phyloP scores from a whole-genome alignment of 2,888 invertebrate genomes.

The Acrobasis consociella region DNA sequence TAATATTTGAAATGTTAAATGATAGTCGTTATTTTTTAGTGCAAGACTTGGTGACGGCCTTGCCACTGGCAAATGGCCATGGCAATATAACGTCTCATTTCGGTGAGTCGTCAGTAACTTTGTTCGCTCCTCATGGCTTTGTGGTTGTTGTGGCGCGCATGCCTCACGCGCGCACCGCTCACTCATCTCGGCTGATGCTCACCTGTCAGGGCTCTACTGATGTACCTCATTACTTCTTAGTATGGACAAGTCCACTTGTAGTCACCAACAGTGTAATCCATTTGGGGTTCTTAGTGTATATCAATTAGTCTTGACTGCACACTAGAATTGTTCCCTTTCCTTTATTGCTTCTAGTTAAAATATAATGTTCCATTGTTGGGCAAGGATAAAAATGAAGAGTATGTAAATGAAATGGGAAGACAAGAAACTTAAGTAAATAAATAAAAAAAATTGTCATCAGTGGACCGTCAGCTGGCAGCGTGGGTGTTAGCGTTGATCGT shows the following conservation, averaged over 20 bases:
- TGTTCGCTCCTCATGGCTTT: constrained; percentile 74
- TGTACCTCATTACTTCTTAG: constrained; percentile 28
- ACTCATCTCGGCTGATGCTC: constrained; percentile 55
- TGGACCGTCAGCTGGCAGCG: constrained; percentile 52
- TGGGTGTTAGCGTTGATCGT: constrained; percentile 55
- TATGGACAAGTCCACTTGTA: background rate
- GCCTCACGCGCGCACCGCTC: constrained; percentile 63
- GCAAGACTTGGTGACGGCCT: constrained; percentile 83
- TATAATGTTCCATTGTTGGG: no score
- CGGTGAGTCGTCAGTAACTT: constrained; percentile 79
- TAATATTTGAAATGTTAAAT: constrained; percentile 73
- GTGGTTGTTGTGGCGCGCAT: constrained; percentile 78
- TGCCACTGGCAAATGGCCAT: constrained; percentile 82
- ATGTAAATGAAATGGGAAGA: no score
- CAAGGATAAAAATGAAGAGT: no score
- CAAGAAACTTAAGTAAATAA: background rate
- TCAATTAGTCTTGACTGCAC: no score
- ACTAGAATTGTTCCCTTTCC: no score
- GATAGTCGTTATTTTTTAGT: constrained; percentile 81
- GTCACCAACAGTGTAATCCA: background rate
- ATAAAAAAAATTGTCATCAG: constrained; percentile 34
- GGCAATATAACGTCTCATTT: constrained; percentile 81
- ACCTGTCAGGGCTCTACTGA: constrained; percentile 29
- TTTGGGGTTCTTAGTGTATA: background rate
- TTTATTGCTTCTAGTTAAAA: no score